Percentiles rank a stretch among this genome's conserved stretches.
Evolutionary conservation across 92 coral and sea anemone genomes (phyloP).

Genomic region (Chrysogorgia sp.): DNA sequence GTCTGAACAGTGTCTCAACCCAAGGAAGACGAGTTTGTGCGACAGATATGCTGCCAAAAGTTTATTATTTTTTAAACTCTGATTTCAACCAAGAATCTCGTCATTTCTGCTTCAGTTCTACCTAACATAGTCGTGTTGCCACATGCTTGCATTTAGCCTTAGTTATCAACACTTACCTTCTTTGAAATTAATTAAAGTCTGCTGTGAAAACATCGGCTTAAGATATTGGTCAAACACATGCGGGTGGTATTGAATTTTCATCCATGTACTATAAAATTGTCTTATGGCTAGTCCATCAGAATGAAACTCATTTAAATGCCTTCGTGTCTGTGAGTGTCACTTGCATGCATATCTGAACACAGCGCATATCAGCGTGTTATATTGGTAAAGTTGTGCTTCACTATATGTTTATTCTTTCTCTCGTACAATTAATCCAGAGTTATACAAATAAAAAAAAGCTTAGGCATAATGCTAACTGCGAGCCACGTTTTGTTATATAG

Average conservation of each 20-base stretch:
- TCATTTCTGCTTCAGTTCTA: not conserved
- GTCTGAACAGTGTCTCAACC: not conserved
- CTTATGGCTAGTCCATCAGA: constrained; percentile 29
- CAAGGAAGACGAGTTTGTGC: not conserved
- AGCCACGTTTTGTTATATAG: constrained; percentile 2
- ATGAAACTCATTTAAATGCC: constrained; percentile 26
- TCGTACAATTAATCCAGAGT: constrained; percentile 21
- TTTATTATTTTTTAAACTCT: not conserved
- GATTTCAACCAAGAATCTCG: not conserved
- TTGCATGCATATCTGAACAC: constrained; percentile 16
- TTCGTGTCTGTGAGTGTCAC: constrained; percentile 1
- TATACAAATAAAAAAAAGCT: constrained; percentile 34
- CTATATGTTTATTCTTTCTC: constrained; percentile 33
- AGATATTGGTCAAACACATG: constrained; percentile 53
- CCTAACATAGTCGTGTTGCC: constrained; percentile 16
- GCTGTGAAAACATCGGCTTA: constrained; percentile 54
- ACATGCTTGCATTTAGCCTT: constrained; percentile 42
- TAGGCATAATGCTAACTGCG: constrained; percentile 18
- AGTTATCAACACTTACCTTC: constrained; percentile 46
- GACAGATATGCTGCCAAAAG: constrained; percentile 6
- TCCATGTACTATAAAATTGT: constrained; percentile 18
- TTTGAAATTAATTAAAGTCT: constrained; percentile 51
- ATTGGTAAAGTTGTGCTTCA: constrained; percentile 20
- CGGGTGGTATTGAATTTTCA: constrained; percentile 44
- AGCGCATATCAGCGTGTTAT: constrained; percentile 6